These are phyloP conservation scores for Pseudochirops cupreus DNA, from an alignment of 2,797 vertebrate genomes.

Conservation along the genomic window DNA sequence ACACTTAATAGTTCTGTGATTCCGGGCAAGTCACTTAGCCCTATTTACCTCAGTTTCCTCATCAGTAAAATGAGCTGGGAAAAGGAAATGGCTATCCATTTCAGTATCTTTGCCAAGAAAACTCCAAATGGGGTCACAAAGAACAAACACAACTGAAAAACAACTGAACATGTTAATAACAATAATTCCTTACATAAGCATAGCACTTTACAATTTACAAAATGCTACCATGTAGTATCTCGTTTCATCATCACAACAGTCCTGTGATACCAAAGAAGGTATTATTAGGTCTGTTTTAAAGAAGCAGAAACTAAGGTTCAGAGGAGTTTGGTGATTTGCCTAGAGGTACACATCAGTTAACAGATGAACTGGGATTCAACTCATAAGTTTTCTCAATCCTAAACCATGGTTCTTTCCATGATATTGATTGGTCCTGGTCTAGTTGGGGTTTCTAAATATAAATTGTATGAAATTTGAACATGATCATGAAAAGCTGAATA, in stretches of 20 bases:
- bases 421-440: background rate
- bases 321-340: background rate
- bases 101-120: background rate
- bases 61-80: background rate
- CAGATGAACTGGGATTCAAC: background rate
- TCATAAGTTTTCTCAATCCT: background rate
- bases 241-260: background rate
- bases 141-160: background rate
- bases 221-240: background rate
- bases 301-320: background rate
- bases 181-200: background rate
- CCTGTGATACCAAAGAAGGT: background rate
- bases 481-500: background rate
- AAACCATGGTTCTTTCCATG: background rate
- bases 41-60: background rate
- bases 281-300: background rate
- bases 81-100: background rate
- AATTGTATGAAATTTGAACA: background rate
- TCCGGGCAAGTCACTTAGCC: background rate
- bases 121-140: background rate
- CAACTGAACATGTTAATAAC: background rate
- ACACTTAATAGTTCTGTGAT: background rate
- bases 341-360: background rate
- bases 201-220: background rate
- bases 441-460: background rate